Conservation (phyloP, 2,888 invertebrate species). For the Endotricha flammealis region DNA sequence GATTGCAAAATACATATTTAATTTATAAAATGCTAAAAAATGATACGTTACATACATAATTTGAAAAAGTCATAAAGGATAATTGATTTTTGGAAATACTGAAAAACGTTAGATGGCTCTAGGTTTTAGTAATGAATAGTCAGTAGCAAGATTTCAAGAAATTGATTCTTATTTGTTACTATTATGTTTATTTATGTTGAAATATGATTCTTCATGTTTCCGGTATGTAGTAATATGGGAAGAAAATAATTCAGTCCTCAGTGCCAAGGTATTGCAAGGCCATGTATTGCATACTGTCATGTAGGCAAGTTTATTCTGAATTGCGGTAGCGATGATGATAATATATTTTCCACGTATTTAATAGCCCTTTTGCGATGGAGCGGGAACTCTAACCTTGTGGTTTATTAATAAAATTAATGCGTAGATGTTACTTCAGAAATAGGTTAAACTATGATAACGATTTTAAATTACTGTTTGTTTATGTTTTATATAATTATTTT, state of each 20-base stretch:
- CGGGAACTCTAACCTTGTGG: slow-evolving; percentile 65
- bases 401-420: slow-evolving; percentile 68
- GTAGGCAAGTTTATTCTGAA: slow-evolving; percentile 1
- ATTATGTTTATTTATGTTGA: too few relatives aligned
- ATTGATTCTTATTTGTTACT: too few relatives aligned
- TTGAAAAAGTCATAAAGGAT: too few relatives aligned
- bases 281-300: not conserved
- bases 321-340: not conserved
- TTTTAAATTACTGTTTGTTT: slow-evolving; percentile 6
- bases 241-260: not conserved
- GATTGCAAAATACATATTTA: too few relatives aligned
- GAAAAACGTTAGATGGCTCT: too few relatives aligned
- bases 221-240: slow-evolving; percentile 3
- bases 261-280: slow-evolving; percentile 10
- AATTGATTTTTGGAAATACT: too few relatives aligned
- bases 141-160: too few relatives aligned
- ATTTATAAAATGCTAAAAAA: too few relatives aligned
- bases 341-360: slow-evolving; percentile 5
- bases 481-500: slow-evolving; percentile 17
- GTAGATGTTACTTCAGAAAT: slow-evolving; percentile 55
- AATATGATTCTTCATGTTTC: too few relatives aligned
- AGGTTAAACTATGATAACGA: slow-evolving; percentile 38
- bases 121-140: too few relatives aligned
- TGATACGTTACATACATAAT: too few relatives aligned
- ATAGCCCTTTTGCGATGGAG: slow-evolving; percentile 40